phyloP scores from a whole-genome alignment of 2,113 vertebrate species.

The Gymnogyps californianus region DNA sequence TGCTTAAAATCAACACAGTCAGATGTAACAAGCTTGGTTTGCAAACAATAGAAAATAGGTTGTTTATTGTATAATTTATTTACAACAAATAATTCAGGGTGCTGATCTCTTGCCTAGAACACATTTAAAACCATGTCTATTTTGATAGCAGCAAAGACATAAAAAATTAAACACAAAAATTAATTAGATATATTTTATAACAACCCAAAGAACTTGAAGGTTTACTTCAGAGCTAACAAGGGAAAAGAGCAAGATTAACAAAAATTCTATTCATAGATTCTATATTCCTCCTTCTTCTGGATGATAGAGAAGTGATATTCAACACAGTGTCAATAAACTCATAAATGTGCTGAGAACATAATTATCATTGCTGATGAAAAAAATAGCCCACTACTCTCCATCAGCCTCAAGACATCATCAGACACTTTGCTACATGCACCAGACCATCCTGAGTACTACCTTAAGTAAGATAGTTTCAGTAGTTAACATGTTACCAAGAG shows the following conservation, averaged over 20 bases:
- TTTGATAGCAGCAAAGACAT: not conserved
- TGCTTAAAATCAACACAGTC: not conserved
- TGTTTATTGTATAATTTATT: not conserved
- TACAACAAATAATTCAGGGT: slow-evolving; percentile 6
- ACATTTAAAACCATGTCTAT: not conserved
- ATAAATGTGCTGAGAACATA: not conserved
- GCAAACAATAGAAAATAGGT: not conserved
- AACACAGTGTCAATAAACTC: not conserved
- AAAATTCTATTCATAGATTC: not conserved
- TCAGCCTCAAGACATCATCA: not conserved
- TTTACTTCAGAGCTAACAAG: not conserved
- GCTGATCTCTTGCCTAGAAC: not conserved
- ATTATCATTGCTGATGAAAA: not conserved
- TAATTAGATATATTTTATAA: not conserved
- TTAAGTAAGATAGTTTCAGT: not conserved
- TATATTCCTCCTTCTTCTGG: not conserved
- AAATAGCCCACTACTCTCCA: not conserved
- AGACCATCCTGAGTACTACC: not conserved
- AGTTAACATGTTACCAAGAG: not conserved
- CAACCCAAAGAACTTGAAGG: not conserved
- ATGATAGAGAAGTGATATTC: not conserved
- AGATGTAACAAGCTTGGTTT: not conserved
- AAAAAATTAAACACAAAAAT: not conserved
- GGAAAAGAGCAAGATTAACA: not conserved
- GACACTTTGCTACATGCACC: not conserved